Evolutionary conservation across 2,888 invertebrate genomes (phyloP).

Genomic region (Fragum fragum): DNA sequence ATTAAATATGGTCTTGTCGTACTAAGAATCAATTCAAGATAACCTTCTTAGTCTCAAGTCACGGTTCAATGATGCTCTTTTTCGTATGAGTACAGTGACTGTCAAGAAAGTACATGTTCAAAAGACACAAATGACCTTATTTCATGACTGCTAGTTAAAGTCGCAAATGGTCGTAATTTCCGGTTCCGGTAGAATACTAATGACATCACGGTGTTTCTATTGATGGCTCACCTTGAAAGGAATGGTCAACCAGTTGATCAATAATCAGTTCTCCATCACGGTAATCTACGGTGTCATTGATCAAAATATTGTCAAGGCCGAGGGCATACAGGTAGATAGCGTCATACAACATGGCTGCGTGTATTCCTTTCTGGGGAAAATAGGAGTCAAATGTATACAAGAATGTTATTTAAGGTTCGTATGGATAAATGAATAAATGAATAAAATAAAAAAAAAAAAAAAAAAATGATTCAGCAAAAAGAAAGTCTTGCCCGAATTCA

Average conservation of each 20-base stretch:
- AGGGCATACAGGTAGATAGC: slow-evolving; percentile 75
- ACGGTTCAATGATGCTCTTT: no score
- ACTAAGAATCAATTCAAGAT: no score
- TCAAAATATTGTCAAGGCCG: slow-evolving; percentile 62
- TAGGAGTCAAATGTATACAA: background rate
- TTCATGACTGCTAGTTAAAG: background rate
- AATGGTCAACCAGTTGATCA: slow-evolving; percentile 47
- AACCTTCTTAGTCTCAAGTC: no score
- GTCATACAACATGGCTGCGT: slow-evolving; percentile 75
- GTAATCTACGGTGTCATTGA: slow-evolving; percentile 49
- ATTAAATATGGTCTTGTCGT: no score
- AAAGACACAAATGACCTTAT: background rate
- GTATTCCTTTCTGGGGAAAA: slow-evolving; percentile 69
- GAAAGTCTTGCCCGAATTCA: no score
- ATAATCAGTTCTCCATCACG: slow-evolving; percentile 52
- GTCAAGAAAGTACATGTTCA: no score
- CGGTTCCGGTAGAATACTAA: background rate
- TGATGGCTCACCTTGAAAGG: slow-evolving; percentile 60
- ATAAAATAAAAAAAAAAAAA: no score
- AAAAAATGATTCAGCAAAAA: no score
- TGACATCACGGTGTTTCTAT: background rate
- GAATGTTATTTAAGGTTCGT: no score
- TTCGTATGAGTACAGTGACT: no score
- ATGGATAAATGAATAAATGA: no score
- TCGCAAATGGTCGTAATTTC: background rate